These are phyloP conservation scores for Pholis gunnellus DNA, from an alignment of 2,113 vertebrate species.

Conservation along the genomic window DNA sequence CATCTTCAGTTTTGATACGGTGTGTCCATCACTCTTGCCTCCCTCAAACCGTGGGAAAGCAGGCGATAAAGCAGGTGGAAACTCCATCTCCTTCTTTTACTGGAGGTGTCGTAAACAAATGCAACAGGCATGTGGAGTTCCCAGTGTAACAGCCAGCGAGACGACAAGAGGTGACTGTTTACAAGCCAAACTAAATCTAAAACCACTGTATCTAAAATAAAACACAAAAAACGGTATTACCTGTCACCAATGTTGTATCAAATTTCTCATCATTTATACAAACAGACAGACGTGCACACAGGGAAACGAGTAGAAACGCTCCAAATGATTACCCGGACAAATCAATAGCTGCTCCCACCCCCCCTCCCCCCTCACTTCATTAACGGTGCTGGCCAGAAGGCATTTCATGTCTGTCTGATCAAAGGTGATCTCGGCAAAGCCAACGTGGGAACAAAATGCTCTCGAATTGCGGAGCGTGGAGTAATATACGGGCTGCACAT, in stretches of 20 bases:
- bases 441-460: not conserved
- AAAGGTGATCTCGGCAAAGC: slow-evolving; percentile 2
- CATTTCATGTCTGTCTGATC: slow-evolving; percentile 1
- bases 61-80: not conserved
- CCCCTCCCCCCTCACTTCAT: not conserved
- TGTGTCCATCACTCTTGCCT: not conserved
- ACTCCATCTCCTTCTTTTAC: not conserved
- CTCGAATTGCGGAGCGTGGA: not conserved
- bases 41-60: not conserved
- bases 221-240: not conserved
- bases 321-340: slow-evolving; percentile 3
- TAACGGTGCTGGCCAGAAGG: not conserved
- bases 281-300: not conserved
- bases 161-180: not conserved
- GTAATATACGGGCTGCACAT: not conserved
- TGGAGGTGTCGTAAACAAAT: not conserved
- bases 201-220: not conserved
- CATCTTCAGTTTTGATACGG: not conserved
- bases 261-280: not conserved
- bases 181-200: not conserved
- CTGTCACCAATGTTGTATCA: not conserved
- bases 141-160: not conserved
- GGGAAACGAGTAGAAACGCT: slow-evolving; percentile 14
- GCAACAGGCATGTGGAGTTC: not conserved
- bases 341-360: not conserved